Evolutionary conservation across 2,797 vertebrate species (phyloP).

Genomic region (Eidolon dupreanum): DNA sequence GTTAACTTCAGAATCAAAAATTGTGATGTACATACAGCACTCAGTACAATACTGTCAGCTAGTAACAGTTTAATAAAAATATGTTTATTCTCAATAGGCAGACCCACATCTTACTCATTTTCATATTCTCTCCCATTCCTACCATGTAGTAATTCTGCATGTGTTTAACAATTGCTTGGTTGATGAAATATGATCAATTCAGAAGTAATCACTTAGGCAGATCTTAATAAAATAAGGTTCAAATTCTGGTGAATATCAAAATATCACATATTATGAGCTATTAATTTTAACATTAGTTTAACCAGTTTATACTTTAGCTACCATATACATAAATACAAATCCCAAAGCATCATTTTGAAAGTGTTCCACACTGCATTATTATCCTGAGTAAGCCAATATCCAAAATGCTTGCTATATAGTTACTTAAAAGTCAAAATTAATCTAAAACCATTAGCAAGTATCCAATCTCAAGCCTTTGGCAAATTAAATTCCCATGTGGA

Average conservation of each 20-base stretch:
- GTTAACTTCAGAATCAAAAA: slow-evolving; percentile 26
- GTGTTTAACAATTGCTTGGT: background rate
- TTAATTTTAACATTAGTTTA: slow-evolving; percentile 46
- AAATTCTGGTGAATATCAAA: slow-evolving; percentile 43
- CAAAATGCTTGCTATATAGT: background rate
- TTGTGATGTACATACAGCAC: background rate
- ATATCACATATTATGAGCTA: background rate
- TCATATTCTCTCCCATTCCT: background rate
- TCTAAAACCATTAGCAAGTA: slow-evolving; percentile 21
- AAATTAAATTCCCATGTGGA: background rate
- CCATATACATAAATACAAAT: background rate
- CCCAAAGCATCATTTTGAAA: background rate
- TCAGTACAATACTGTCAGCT: slow-evolving; percentile 3
- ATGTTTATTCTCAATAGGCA: background rate
- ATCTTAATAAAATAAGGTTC: slow-evolving; percentile 7
- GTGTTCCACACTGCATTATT: background rate
- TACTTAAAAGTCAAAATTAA: slow-evolving; percentile 8
- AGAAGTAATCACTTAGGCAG: slow-evolving; percentile 25
- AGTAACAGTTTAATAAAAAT: background rate
- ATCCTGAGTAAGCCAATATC: slow-evolving; percentile 6
- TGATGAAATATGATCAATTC: slow-evolving; percentile 43
- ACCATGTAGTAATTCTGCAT: background rate
- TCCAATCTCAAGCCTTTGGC: background rate
- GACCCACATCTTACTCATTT: background rate
- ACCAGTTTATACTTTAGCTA: background rate